Evolutionary conservation across 64 coral and sea anemone species (phyloP).

Genomic region (Pachyseris speciosa): DNA sequence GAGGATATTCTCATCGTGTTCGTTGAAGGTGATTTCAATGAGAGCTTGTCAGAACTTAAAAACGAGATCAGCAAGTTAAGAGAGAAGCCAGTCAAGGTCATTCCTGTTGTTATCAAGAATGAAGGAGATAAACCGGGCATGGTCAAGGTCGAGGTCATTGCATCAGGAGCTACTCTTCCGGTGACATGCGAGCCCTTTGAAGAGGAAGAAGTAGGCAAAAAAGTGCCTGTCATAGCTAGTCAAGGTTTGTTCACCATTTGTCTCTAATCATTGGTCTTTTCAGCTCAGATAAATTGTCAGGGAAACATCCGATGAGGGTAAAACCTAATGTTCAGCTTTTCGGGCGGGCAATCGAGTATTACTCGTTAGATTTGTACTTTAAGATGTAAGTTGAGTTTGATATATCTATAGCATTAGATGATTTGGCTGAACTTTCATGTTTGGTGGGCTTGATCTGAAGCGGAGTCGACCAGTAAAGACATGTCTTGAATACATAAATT

Average conservation of each 20-base stretch:
- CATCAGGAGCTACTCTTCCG: conserved; percentile 78
- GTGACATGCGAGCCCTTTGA: conserved; percentile 36
- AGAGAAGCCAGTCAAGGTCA: conserved; percentile 71
- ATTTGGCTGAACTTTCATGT: too few species aligned
- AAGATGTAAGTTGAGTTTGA: too few species aligned
- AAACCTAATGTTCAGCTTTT: too few species aligned
- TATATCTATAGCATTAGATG: too few species aligned
- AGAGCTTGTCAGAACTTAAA: conserved; percentile 31
- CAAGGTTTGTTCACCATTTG: conserved; percentile 57
- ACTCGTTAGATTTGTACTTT: too few species aligned
- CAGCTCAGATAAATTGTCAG: too few species aligned
- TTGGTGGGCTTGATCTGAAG: too few species aligned
- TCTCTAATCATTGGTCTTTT: too few species aligned
- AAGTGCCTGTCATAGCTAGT: conserved; percentile 32
- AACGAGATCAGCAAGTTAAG: conserved; percentile 53
- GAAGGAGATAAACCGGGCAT: conserved; percentile 1
- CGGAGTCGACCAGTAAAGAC: too few species aligned
- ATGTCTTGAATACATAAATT: too few species aligned
- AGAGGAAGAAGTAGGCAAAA: conserved; percentile 10
- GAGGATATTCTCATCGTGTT: conserved; percentile 79
- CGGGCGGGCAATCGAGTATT: too few species aligned
- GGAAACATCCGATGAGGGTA: too few species aligned
- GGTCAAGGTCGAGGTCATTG: conserved; percentile 57
- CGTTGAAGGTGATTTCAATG: conserved; percentile 45
- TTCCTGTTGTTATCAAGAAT: conserved; percentile 58